These are phyloP conservation scores for Aporophyla lueneburgensis DNA, from an alignment of 2,888 invertebrate species.

Conservation along the genomic window DNA sequence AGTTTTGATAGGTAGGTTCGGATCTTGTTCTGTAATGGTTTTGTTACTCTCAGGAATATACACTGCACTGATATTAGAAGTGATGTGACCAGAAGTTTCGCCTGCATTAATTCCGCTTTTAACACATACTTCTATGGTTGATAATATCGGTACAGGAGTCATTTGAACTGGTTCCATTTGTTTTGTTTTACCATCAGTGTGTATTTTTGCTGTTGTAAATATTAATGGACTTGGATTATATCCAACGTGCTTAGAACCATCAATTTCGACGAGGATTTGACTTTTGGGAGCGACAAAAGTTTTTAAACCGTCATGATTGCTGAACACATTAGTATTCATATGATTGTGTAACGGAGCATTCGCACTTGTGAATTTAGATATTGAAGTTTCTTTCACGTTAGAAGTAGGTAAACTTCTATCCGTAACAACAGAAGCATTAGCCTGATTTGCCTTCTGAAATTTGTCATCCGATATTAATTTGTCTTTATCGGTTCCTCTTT, in stretches of 20 bases:
- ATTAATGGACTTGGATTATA: slow-evolving; percentile 82
- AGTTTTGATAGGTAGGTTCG: slow-evolving; percentile 28
- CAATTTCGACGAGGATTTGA: slow-evolving; percentile 83
- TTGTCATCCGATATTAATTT: slow-evolving; percentile 73
- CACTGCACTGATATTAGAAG: slow-evolving; percentile 61
- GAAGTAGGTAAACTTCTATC: slow-evolving; percentile 64
- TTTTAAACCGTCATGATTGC: slow-evolving; percentile 70
- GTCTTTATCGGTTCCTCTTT: slow-evolving; percentile 73
- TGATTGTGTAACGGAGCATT: slow-evolving; percentile 77
- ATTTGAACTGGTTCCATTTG: slow-evolving; percentile 84
- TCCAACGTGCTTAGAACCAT: slow-evolving; percentile 73
- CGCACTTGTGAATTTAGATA: slow-evolving; percentile 64
- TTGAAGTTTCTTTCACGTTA: slow-evolving; percentile 67
- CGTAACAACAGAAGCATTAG: slow-evolving; percentile 60
- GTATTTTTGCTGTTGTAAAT: slow-evolving; percentile 89
- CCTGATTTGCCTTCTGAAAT: slow-evolving; percentile 55
- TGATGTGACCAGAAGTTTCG: slow-evolving; percentile 61
- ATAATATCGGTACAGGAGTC: slow-evolving; percentile 84
- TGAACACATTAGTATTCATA: slow-evolving; percentile 83
- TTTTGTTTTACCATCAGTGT: slow-evolving; percentile 81
- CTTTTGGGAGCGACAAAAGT: slow-evolving; percentile 72
- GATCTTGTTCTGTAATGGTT: slow-evolving; percentile 43
- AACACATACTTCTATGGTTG: slow-evolving; percentile 81
- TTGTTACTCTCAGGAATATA: slow-evolving; percentile 53
- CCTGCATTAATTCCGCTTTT: slow-evolving; percentile 65